Evolutionary conservation across 2,113 vertebrate species (phyloP).

Genomic region (Bubo bubo): DNA sequence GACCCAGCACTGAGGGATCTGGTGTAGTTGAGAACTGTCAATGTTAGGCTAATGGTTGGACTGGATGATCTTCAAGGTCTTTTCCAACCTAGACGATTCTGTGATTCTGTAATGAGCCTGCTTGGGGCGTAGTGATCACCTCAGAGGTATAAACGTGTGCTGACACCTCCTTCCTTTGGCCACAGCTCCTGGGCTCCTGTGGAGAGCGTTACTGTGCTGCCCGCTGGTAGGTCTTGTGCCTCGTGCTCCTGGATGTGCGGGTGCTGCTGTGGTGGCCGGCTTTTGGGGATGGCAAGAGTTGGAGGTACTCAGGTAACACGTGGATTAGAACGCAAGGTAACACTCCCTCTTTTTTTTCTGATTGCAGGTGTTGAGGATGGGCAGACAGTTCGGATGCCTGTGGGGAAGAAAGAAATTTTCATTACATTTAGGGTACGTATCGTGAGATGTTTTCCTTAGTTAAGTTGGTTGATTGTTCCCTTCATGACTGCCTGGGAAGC

Average conservation of each 20-base stretch:
- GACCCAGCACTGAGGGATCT: too few species aligned
- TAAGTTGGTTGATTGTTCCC: not conserved
- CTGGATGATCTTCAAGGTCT: too few species aligned
- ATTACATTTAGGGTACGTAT: constrained; percentile 89
- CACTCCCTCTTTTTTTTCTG: not conserved
- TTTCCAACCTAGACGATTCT: too few species aligned
- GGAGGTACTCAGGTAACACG: accelerated
- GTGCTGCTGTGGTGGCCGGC: not conserved
- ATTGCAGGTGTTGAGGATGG: constrained; percentile 91
- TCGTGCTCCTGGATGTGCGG: not conserved
- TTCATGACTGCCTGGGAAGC: not conserved
- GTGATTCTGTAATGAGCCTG: accelerated
- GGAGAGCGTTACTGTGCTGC: not conserved
- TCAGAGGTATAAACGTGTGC: not conserved
- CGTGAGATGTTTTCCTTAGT: not conserved
- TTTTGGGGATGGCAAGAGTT: not conserved
- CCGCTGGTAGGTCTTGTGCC: not conserved
- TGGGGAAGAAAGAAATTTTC: constrained; percentile 95
- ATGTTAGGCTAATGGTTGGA: too few species aligned
- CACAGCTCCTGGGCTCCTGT: not conserved
- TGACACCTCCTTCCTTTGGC: not conserved
- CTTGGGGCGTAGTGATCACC: not conserved
- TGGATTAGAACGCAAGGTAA: not conserved
- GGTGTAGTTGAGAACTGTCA: too few species aligned
- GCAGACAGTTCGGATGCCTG: constrained; percentile 95